Evolutionary conservation across 2,888 invertebrate genomes (phyloP), one percentile per base, ranked within the genome.

Genomic region (Zygothrica quintamaculata): DNA sequence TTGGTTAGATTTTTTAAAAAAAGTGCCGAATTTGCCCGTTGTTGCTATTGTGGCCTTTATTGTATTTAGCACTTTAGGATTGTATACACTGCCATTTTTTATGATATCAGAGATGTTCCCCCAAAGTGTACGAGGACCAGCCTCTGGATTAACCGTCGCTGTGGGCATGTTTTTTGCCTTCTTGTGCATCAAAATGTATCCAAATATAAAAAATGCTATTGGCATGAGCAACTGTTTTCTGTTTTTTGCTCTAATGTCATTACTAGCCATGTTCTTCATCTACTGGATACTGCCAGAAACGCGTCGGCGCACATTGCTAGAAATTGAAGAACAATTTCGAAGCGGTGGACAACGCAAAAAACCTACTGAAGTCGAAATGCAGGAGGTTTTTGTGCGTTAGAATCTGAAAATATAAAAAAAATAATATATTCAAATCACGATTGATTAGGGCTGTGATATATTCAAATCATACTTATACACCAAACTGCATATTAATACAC

Each of bases 101-200:
- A 93, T 95, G 93, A 94, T 94, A 70, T 95, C 95, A 0, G 95
- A 96, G 89, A 91, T 95, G 0, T 95, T 95, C 80, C 93, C 95
- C 0, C 92, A 92, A 0, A 92, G 92, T 56, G 92, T 93, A 0
- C 91, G 94, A 26, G 95, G 94, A 0, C 84, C 94, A 0, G 95
- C 95, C 0, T 93, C 95, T 0, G 95, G 95, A 0, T 91, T 94
- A 7, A 93, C 94, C 46, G 93, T 94, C 0, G 93, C 93, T n/a
- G 92, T 93, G 25, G 93, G 93, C 0, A 95, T 94, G 80, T 84
- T 93, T 3, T 92, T 94, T 1, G 93, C 94, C 66, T 95, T 95
- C 79, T 70, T 92, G 1, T 94, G 94, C 1, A 94, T 95, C 1
- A 95, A 95, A 89, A 93, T 93, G 0, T 93, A 93, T 43, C 95